These are phyloP conservation scores for Oreohelix idahoensis DNA, from an alignment of 1,140 invertebrate genomes.

Conservation along the genomic window DNA sequence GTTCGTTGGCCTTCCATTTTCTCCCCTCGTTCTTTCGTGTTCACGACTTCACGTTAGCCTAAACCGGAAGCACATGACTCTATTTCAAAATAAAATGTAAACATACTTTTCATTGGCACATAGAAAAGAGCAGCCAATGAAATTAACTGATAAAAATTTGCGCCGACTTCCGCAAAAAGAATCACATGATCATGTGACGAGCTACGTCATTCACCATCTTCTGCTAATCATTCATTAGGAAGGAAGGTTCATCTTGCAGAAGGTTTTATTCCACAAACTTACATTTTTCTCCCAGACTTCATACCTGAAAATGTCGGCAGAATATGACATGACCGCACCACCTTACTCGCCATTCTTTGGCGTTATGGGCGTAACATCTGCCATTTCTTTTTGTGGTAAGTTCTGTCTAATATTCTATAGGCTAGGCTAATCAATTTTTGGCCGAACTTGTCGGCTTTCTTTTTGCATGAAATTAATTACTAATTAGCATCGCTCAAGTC, in stretches of 20 bases:
- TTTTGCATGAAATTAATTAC: background rate
- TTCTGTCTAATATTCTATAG: conserved; percentile 49
- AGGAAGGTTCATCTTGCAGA: background rate
- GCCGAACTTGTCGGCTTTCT: background rate
- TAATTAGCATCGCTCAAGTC: background rate
- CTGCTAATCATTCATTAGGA: background rate
- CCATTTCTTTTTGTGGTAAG: conserved; percentile 98
- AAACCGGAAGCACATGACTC: too few relatives aligned
- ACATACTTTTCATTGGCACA: background rate
- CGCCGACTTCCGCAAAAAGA: background rate
- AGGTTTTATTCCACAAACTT: background rate
- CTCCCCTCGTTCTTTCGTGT: too few relatives aligned
- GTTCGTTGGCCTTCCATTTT: too few relatives aligned
- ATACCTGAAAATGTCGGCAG: conserved; percentile 40
- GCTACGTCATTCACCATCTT: conserved; percentile 57
- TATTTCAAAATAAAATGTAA: too few relatives aligned
- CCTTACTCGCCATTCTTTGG: conserved; percentile 86
- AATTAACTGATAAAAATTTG: conserved; percentile 14
- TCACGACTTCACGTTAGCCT: too few relatives aligned
- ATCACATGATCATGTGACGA: conserved; percentile 64
- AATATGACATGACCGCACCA: conserved; percentile 52
- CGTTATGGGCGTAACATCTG: conserved; percentile 97
- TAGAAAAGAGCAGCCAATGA: conserved; percentile 32
- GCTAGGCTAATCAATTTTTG: background rate
- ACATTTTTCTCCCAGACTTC: background rate